Conservation (phyloP, 2,113 vertebrate species). For the Chrysemys picta region DNA sequence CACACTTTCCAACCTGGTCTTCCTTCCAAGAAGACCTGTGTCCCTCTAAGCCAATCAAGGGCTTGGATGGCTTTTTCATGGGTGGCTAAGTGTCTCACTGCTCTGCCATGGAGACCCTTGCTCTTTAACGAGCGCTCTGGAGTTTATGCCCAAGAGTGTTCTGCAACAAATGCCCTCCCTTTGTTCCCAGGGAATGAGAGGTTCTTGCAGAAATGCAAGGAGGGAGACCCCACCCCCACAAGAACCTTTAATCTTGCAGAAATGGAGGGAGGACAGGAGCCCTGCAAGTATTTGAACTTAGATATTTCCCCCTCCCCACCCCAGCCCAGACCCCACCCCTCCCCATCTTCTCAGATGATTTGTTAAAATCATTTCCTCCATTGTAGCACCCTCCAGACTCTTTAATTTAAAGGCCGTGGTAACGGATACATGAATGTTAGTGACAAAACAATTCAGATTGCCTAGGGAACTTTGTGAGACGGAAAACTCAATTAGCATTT, state of each 20-base stretch:
- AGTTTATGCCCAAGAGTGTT: no score
- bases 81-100: not conserved
- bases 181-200: no score
- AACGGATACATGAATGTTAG: not conserved
- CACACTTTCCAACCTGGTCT: not conserved
- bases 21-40: accelerated
- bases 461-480: not conserved
- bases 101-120: not conserved
- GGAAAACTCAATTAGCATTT: not conserved
- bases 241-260: no score
- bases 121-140: not conserved
- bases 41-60: not conserved
- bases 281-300: no score
- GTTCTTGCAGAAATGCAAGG: no score
- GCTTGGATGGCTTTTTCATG: not conserved
- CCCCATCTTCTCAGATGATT: slow-evolving; percentile 38
- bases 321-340: no score
- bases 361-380: not conserved
- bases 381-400: not conserved
- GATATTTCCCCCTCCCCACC: no score
- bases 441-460: slow-evolving; percentile 4
- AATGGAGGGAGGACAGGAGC: no score
- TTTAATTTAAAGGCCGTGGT: not conserved
- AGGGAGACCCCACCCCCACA: no score
- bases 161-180: no score